Evolutionary conservation across 2,888 invertebrate species (phyloP), one percentile per base, ranked within the genome.

Genomic region (Zaprionus obscuricornis): DNA sequence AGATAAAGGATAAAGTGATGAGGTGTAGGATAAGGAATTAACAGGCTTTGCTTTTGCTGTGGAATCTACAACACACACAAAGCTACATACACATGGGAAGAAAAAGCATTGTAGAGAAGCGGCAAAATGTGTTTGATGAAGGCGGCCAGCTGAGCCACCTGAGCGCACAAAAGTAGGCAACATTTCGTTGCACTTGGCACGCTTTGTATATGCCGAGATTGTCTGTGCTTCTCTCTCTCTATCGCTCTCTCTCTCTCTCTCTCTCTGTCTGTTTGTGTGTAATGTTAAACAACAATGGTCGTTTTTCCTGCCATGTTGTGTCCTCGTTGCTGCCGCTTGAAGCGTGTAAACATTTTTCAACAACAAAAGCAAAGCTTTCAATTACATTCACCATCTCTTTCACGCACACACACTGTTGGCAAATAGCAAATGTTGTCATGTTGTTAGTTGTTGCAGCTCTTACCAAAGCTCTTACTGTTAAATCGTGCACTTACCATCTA

Each of bases 301-400:
- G 37, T 29, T 66, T 72, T 55, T 31, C 49, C 55, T 16, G 3
- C 27, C n/a, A 58, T 59, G 45, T 51, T 70, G 58, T 51, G 45
- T 77, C 55, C 57, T 65, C 66, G 58, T 54, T 39, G 68, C 52
- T 57, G 64, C 42, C 55, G 60, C 63, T 52, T 64, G 43, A 58
- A 78, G 64, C 72, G 70, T 74, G 49, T 50, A 66, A 69, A 56
- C 69, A 75, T 51, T 66, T 60, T 56, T 65, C 56, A 58, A 50
- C 31, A 49, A 57, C 62, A 62, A 57, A 45, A 64, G 56, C 37
- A 14, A 57, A 31, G 55, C 42, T 60, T 60, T 66, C 50, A 55
- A 56, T 62, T 70, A 66, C 57, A 63, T 27, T 33, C n/a, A 14
- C 27, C 10, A n/a, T 29, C 33, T 5, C 10, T 33, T 40, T 24